Evolutionary conservation across 2,113 vertebrate genomes (phyloP).

Genomic region (Phaethon lepturus): DNA sequence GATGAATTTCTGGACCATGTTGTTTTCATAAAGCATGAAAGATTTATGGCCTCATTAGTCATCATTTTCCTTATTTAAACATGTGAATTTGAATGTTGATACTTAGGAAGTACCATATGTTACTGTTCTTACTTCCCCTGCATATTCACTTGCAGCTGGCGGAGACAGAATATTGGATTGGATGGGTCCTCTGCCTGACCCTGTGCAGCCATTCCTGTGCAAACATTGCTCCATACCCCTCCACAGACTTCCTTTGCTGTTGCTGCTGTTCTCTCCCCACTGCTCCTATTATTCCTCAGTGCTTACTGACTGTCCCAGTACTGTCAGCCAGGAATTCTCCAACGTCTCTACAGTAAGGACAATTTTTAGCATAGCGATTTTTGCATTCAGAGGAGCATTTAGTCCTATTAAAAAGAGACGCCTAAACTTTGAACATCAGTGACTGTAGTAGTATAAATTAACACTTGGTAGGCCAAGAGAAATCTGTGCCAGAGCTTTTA

Average conservation of each 20-base stretch:
- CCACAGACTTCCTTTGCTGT: background rate
- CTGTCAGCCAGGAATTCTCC: background rate
- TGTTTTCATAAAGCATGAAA: background rate
- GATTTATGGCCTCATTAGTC: background rate
- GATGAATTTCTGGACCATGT: background rate
- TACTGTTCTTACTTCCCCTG: background rate
- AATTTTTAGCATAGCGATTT: background rate
- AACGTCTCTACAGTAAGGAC: background rate
- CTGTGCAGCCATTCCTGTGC: background rate
- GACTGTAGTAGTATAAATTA: background rate
- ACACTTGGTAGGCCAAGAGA: background rate
- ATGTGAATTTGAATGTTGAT: background rate
- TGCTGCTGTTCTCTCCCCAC: background rate
- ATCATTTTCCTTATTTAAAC: constrained; percentile 6
- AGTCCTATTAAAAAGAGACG: background rate
- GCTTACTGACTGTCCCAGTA: background rate
- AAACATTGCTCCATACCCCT: background rate
- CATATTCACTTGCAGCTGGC: background rate
- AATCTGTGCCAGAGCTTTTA: constrained; percentile 28
- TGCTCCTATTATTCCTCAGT: background rate
- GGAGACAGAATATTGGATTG: background rate
- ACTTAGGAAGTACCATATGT: background rate
- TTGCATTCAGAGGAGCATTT: background rate
- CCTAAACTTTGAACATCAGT: background rate
- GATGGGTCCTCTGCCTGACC: background rate